Evolutionary conservation across 2,113 vertebrate genomes (phyloP).

Genomic region (Lepus europaeus): DNA sequence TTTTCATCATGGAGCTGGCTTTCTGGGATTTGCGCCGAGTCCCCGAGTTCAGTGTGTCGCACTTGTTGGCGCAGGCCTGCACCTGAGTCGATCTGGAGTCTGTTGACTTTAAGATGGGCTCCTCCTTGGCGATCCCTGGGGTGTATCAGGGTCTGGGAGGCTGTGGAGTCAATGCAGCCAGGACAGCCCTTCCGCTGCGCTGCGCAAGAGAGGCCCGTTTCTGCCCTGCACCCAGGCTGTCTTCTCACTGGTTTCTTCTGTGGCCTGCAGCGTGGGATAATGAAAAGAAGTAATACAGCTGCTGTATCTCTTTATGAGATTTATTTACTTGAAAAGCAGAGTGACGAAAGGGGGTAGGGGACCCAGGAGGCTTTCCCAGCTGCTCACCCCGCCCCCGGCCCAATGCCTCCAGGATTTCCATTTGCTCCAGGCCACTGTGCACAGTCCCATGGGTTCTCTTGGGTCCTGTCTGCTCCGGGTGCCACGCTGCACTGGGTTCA

Average conservation of each 20-base stretch:
- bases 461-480: neutral
- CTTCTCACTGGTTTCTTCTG: neutral
- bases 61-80: neutral
- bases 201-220: no score
- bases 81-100: neutral
- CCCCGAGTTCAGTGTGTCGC: slow-evolving; percentile 36
- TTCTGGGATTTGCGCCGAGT: slow-evolving; percentile 20
- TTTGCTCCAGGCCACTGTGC: neutral
- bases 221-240: neutral
- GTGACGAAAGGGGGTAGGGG: no score
- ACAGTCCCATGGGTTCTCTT: neutral
- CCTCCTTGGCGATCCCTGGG: neutral
- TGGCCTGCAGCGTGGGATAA: neutral
- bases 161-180: neutral
- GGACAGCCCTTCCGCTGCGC: no score
- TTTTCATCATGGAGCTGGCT: slow-evolving; percentile 62
- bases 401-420: neutral
- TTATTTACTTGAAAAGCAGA: no score
- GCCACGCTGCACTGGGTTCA: neutral
- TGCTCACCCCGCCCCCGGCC: neutral
- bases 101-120: neutral
- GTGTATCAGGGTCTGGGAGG: neutral
- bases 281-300: neutral
- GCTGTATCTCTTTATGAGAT: neutral
- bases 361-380: neutral